These are phyloP conservation scores for Sipha flava DNA, from an alignment of 1,140 invertebrate genomes.

Conservation along the genomic window DNA sequence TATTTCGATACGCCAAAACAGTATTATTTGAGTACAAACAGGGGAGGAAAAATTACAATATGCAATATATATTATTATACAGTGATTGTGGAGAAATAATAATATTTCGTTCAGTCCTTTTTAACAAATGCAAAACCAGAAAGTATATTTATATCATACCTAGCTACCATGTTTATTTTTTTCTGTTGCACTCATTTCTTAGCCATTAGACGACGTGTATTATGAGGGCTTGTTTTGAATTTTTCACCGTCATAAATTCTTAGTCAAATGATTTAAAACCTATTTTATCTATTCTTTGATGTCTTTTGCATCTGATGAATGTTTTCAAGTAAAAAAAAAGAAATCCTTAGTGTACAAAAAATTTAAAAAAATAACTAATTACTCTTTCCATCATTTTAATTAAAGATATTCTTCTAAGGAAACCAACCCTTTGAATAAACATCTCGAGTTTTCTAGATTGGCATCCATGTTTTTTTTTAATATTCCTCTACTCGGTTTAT, in stretches of 20 bases:
- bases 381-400: constrained; percentile 14
- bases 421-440: background rate
- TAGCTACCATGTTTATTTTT: background rate
- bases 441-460: background rate
- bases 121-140: background rate
- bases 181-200: background rate
- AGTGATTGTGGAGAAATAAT: background rate
- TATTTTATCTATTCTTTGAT: background rate
- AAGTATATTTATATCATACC: background rate
- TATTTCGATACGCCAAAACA: constrained; percentile 22
- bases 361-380: background rate
- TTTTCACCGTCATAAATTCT: background rate
- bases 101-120: background rate
- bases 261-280: background rate
- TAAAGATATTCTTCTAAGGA: background rate
- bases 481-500: background rate
- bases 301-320: background rate
- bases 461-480: background rate
- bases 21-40: background rate
- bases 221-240: background rate
- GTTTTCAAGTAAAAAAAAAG: background rate
- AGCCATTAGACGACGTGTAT: background rate
- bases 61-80: too few species aligned
- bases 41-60: constrained; percentile 6
- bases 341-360: background rate